Base-by-base conservation (phyloP, 2,888 invertebrate species). In the Latheticus oryzae region DNA sequence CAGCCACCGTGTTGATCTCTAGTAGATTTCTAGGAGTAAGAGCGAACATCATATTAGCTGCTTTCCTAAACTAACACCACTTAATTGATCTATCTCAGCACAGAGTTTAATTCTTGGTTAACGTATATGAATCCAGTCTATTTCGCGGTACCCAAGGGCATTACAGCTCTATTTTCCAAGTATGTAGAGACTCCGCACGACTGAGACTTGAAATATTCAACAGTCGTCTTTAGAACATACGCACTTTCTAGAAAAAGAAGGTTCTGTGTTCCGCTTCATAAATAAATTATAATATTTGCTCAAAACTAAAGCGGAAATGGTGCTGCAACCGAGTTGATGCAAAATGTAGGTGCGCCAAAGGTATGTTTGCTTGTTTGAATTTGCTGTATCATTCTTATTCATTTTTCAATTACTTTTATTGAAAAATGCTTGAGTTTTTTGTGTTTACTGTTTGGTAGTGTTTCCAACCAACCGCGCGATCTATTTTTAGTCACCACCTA, bases 181-280 rank as follows among this genome's bases (percentile, higher is more conserved):
- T n/a, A n/a, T n/a, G n/a, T n/a, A n/a, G n/a, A n/a, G 37, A 47
- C 47, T 45, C 47, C 30, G 32, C 32, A 19, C 47, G 47, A 47
- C 47, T 55, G 38, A 23, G 9, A 28, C 47, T 19, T 55, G 30
- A 55, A 55, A 55, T 55, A 55, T 55, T 55, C 47, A 55, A 38
- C 54, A 55, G 5, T 32, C 47, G 38, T 47, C 38, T 54, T 54
- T 54, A 54, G 26, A 47, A 19, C 37, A 37, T 43, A 53, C 37
- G 54, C 38, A 55, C 37, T 54, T 32, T 33, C 23, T 43, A n/a
- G 32, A 47, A 55, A 55, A 55, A 55, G 37, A 32, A 5, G 11
- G 21, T 11, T 19, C 13, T 16, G 23, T 9, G 8, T 17, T 15
- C 19, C 11, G 19, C 15, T 47, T 55, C 54, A 55, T 55, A 30